Evolutionary conservation across 1,140 invertebrate species (phyloP).

Genomic region (Ladona fulva): DNA sequence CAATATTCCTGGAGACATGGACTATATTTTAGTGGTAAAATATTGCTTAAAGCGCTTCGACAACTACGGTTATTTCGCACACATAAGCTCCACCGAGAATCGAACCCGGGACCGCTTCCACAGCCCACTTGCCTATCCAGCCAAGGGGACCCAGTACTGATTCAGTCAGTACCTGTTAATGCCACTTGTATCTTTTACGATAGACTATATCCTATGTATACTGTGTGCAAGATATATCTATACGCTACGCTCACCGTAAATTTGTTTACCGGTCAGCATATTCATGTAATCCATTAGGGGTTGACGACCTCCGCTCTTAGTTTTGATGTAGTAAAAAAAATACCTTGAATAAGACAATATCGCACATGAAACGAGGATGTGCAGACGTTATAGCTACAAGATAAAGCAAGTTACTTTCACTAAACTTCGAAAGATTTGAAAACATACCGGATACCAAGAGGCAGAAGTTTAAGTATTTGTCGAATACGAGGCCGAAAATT

Average conservation of each 20-base stretch:
- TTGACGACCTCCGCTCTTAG: slow-evolving; percentile 44
- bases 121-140: too few relatives aligned
- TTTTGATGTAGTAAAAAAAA: slow-evolving; percentile 50
- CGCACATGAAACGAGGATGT: neutral
- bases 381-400: too few relatives aligned
- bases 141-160: too few relatives aligned
- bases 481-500: slow-evolving; percentile 50
- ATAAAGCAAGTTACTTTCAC: slow-evolving; percentile 9
- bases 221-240: neutral
- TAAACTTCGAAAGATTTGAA: slow-evolving; percentile 19
- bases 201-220: too few relatives aligned
- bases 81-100: too few relatives aligned
- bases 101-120: too few relatives aligned
- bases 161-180: too few relatives aligned
- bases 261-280: slow-evolving; percentile 52
- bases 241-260: slow-evolving; percentile 52
- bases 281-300: slow-evolving; percentile 62
- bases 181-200: too few relatives aligned
- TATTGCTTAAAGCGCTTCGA: too few relatives aligned
- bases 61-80: too few relatives aligned
- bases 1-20: too few relatives aligned
- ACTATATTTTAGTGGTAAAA: too few relatives aligned
- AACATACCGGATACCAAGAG: slow-evolving; percentile 48
- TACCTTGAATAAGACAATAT: slow-evolving; percentile 45
- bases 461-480: slow-evolving; percentile 54